These are phyloP conservation scores for Perdita meconis DNA, from an alignment of 2,888 invertebrate genomes.

Conservation along the genomic window DNA sequence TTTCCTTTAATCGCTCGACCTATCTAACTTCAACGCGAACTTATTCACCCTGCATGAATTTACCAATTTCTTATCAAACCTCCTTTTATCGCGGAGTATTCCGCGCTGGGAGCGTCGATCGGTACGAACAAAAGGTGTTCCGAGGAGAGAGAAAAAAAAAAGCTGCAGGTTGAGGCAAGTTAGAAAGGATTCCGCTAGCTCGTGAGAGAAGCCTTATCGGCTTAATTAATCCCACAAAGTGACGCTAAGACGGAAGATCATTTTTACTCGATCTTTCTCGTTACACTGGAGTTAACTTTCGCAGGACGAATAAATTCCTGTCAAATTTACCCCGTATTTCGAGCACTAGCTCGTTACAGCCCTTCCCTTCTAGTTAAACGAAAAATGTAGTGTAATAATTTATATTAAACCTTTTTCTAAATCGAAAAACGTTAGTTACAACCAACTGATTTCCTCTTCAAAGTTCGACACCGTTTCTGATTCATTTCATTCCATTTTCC, in stretches of 20 bases:
- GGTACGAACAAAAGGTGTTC: conserved; percentile 46
- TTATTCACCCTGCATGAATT: conserved; percentile 32
- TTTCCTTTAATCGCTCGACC: conserved; percentile 31
- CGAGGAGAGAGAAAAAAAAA: conserved; percentile 26
- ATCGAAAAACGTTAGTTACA: too few species aligned
- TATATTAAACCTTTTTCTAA: not conserved
- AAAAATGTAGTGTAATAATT: not conserved
- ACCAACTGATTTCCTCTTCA: too few species aligned
- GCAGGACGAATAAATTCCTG: not conserved
- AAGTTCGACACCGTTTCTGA: too few species aligned
- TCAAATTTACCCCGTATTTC: conserved; percentile 3
- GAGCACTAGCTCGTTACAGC: not conserved
- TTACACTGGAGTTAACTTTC: conserved; percentile 26
- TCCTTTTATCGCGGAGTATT: conserved; percentile 36
- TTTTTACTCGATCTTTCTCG: conserved; percentile 58
- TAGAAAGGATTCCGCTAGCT: conserved; percentile 47
- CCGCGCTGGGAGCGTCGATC: conserved; percentile 48
- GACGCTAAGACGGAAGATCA: conserved; percentile 46
- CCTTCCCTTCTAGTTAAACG: too few species aligned
- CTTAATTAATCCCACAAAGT: conserved; percentile 68
- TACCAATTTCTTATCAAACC: conserved; percentile 45
- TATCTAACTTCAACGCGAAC: conserved; percentile 7
- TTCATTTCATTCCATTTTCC: too few species aligned
- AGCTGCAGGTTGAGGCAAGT: conserved; percentile 38
- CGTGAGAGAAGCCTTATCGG: conserved; percentile 66